Evolutionary conservation across 37 sponge, comb jelly and placozoan species (phyloP), one percentile per base, ranked within the genome.

Genomic region (Haliclona indistincta): DNA sequence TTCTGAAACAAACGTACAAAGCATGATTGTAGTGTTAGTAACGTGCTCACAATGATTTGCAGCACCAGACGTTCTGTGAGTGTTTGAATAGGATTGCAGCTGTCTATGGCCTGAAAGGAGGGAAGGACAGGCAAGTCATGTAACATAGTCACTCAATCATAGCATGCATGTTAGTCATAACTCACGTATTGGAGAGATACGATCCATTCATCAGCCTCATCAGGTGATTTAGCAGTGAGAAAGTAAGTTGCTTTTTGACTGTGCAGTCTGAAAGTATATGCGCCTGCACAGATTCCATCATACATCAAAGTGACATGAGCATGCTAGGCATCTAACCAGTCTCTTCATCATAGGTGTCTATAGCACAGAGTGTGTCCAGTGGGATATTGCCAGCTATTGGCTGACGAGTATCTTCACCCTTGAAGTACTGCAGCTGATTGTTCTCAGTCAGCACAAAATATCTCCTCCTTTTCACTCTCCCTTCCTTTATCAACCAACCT

Each of bases 401-500:
- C 49, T 83, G 79, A 40, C 78, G 58, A 20, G 90, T 93, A 84
- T 93, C 94, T 63, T 84, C 84, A 10, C 81, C 45, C 72, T 78
- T 75, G 79, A 86, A 93, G 79, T 93, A 93, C 61, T 66, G 83
- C 34, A 93, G 79, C 77, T 83, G 84, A 25, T 74, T 68, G 45
- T 74, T 85, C 33, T 85, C 79, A 17, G 86, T 93, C 55, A 93
- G 80, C 13, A 93, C 84, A 84, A 89, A 93, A 84, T 74, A 93
- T 55, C 95, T 44, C 74, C 82, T 78, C 39, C 83, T 56, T 33
- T 91, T 71, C 0, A 86, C 65, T 26, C 69, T 55, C 2, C 86
- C 82, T 52, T 94, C 95, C 81, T 94, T 94, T 29, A 86, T 75
- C 75, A 94, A 68, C 88, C 91, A 90, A 0, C 95, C 95, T 86